These are phyloP conservation scores for Rhipidura dahli DNA, from an alignment of 2,113 vertebrate genomes.

Conservation along the genomic window DNA sequence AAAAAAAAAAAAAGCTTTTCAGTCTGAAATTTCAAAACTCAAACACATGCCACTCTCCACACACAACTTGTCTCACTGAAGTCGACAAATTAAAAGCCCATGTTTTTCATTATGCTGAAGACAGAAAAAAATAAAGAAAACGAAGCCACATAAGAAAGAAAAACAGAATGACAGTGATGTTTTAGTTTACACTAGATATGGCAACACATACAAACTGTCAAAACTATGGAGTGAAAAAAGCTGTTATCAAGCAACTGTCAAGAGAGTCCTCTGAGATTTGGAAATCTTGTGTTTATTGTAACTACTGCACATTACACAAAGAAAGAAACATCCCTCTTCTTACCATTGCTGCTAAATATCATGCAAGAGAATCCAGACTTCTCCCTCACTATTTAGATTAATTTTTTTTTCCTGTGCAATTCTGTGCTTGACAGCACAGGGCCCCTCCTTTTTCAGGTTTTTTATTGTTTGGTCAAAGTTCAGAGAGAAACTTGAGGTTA, in stretches of 20 bases:
- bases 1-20: constrained; percentile 34
- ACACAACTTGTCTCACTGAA: constrained; percentile 72
- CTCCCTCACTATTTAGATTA: constrained; percentile 72
- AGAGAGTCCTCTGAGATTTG: constrained; percentile 85
- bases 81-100: constrained; percentile 76
- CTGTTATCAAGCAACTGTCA: constrained; percentile 87
- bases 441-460: constrained; percentile 55
- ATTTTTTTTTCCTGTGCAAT: constrained; percentile 59
- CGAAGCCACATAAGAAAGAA: constrained; percentile 76
- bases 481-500: constrained; percentile 69
- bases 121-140: constrained; percentile 63
- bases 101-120: constrained; percentile 81
- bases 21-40: constrained; percentile 69
- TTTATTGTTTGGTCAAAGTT: constrained; percentile 72
- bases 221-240: constrained; percentile 85
- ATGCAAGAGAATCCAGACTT: constrained; percentile 73
- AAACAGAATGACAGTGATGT: constrained; percentile 85
- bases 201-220: constrained; percentile 87
- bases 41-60: constrained; percentile 74
- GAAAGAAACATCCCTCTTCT: constrained; percentile 81
- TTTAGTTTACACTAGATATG: constrained; percentile 85
- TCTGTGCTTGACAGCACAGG: constrained; percentile 67
- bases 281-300: constrained; percentile 87
- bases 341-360: constrained; percentile 79
- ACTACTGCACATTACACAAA: constrained; percentile 84